These are phyloP conservation scores for Drosophila siamana DNA, from an alignment of 2,888 invertebrate species.

Conservation along the genomic window DNA sequence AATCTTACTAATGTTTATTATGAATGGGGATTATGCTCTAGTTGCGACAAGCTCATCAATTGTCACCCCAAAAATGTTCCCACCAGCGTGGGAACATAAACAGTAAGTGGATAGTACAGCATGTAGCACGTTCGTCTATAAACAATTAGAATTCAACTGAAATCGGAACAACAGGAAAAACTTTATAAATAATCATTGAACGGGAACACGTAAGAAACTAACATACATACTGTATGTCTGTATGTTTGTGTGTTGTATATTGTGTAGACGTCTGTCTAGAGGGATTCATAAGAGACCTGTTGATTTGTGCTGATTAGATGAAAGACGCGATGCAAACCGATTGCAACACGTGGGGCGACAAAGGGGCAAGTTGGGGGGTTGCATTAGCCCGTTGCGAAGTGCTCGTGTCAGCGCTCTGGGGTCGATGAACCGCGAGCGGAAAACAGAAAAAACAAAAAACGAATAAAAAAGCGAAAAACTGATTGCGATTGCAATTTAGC, in stretches of 20 bases:
- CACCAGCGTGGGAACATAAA: constrained; percentile 73
- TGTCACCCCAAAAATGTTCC: constrained; percentile 38
- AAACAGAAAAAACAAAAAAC: constrained; percentile 51
- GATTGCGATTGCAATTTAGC: constrained; percentile 61
- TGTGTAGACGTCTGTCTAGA: constrained; percentile 22
- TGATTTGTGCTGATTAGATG: constrained; percentile 68
- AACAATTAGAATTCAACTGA: constrained; percentile 50
- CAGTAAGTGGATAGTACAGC: constrained; percentile 27
- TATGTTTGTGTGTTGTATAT: constrained; percentile 31
- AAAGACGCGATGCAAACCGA: constrained; percentile 49
- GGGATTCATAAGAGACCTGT: constrained; percentile 22
- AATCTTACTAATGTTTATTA: constrained; percentile 21
- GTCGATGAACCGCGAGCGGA: constrained; percentile 69
- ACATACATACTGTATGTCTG: not conserved
- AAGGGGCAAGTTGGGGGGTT: not conserved
- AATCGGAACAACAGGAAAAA: constrained; percentile 22
- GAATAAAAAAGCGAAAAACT: constrained; percentile 41
- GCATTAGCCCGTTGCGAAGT: constrained; percentile 28
- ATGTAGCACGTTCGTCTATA: constrained; percentile 25
- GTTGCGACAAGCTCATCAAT: constrained; percentile 38
- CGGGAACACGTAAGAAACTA: constrained; percentile 4
- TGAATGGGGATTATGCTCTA: constrained; percentile 26
- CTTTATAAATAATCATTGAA: constrained; percentile 14
- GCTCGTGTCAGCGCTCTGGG: constrained; percentile 74
- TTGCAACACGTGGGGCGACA: constrained; percentile 35